Percentiles rank a stretch among this genome's conserved stretches.
Evolutionary conservation across 2,888 invertebrate genomes (phyloP).

Genomic region (Lasioglossum calceatum): DNA sequence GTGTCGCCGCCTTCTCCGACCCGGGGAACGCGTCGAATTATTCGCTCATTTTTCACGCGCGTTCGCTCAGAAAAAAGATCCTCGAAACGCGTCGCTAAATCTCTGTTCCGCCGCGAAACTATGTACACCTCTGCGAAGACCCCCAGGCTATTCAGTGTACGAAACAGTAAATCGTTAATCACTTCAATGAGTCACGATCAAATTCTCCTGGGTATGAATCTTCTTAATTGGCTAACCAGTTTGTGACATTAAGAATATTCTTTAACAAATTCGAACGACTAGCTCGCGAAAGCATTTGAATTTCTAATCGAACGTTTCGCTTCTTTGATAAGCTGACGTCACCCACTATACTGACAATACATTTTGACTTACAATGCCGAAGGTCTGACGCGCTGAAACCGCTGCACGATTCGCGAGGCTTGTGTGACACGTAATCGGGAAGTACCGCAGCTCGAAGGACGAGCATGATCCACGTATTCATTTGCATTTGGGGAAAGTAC

Average conservation of each 20-base stretch:
- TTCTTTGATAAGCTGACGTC: slow-evolving; percentile 6
- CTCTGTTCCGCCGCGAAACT: neutral
- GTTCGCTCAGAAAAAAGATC: neutral
- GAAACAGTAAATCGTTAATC: neutral
- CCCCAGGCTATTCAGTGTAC: neutral
- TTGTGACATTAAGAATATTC: neutral
- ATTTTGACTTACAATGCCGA: neutral
- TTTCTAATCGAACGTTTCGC: neutral
- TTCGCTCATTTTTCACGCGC: neutral
- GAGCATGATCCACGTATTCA: slow-evolving; percentile 34
- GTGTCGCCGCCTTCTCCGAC: neutral
- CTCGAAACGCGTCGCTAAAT: neutral
- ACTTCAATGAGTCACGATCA: too few species aligned
- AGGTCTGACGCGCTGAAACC: neutral
- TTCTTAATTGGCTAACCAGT: neutral
- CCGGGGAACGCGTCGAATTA: neutral
- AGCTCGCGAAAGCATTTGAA: neutral
- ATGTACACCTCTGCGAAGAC: neutral
- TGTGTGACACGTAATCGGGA: slow-evolving; percentile 61
- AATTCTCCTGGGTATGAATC: too few species aligned
- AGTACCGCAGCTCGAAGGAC: slow-evolving; percentile 57
- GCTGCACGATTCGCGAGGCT: slow-evolving; percentile 1
- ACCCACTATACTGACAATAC: neutral
- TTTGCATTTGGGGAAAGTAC: neutral
- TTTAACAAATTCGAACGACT: neutral